These are phyloP conservation scores for Caenorhabditis sp. DNA, from an alignment of 2,888 invertebrate species.

Conservation along the genomic window DNA sequence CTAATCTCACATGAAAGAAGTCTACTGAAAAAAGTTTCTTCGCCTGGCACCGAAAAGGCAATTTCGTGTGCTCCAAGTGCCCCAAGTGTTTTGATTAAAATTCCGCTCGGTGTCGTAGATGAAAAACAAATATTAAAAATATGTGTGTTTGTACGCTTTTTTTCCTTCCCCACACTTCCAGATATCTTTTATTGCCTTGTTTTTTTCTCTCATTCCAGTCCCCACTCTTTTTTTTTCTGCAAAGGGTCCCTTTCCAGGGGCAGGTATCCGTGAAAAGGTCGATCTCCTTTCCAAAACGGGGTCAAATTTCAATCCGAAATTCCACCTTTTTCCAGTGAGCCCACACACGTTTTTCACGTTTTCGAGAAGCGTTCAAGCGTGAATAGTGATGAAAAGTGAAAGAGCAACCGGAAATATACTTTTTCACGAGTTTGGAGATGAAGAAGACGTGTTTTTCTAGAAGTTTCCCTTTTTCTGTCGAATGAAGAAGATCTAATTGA, in stretches of 20 bases:
- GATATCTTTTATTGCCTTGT: conserved; percentile 51
- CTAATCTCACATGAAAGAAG: not conserved
- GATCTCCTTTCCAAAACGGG: not conserved
- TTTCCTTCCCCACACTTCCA: not conserved
- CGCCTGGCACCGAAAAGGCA: conserved; percentile 23
- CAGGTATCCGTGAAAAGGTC: no score
- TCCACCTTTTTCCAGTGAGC: conserved; percentile 21
- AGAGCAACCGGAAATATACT: conserved; percentile 40
- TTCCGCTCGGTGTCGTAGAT: conserved; percentile 2
- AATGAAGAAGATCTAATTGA: conserved; percentile 24
- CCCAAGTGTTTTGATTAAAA: conserved; percentile 48
- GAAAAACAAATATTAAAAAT: conserved; percentile 35
- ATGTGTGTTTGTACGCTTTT: conserved; percentile 11
- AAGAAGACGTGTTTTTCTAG: conserved; percentile 6
- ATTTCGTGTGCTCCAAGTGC: not conserved
- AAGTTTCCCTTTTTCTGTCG: not conserved
- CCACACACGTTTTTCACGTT: conserved; percentile 22
- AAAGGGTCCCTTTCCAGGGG: not conserved
- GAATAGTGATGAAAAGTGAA: conserved; percentile 21
- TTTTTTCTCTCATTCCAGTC: conserved; percentile 12
- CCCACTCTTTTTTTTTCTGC: not conserved
- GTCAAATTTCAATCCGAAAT: conserved; percentile 36
- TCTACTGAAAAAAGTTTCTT: not conserved
- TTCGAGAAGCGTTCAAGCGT: conserved; percentile 26
- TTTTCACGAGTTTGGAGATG: not conserved